These are phyloP conservation scores for Thomomys bottae DNA, from an alignment of 2,113 vertebrate species.

Conservation along the genomic window DNA sequence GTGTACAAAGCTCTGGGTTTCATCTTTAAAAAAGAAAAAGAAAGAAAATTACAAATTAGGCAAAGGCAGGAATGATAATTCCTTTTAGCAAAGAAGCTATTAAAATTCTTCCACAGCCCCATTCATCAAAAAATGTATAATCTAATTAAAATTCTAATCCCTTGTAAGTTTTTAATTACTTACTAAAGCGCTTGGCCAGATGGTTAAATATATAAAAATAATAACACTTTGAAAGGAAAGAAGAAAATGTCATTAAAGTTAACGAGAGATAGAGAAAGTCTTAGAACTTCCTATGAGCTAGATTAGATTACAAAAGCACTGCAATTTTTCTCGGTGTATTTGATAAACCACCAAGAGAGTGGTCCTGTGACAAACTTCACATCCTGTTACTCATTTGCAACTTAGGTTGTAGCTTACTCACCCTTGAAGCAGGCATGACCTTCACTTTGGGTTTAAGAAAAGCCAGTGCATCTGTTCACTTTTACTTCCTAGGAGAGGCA, in stretches of 20 bases:
- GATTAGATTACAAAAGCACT: neutral
- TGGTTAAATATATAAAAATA: conserved; percentile 72
- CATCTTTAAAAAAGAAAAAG: neutral
- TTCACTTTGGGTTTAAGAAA: conserved; percentile 39
- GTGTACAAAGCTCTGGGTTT: neutral
- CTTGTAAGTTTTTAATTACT: conserved; percentile 71
- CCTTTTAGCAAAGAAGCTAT: conserved; percentile 44
- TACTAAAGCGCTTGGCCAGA: conserved; percentile 65
- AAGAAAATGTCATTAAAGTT: conserved; percentile 49
- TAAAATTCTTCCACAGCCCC: conserved; percentile 19
- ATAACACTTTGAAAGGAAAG: conserved; percentile 63
- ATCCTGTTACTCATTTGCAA: neutral
- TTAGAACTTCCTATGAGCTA: neutral
- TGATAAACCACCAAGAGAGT: conserved; percentile 12
- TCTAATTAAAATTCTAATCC: conserved; percentile 69
- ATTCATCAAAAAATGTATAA: conserved; percentile 61
- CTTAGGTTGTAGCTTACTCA: neutral
- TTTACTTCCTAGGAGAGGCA: conserved; percentile 2
- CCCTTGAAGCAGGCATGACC: neutral
- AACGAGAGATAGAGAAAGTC: neutral
- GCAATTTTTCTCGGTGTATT: neutral
- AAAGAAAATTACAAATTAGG: neutral
- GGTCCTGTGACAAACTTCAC: neutral
- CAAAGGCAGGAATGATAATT: conserved; percentile 19
- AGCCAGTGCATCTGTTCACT: conserved; percentile 6